Evolutionary conservation across 2,888 invertebrate species (phyloP).

Genomic region (Pyralis farinalis): DNA sequence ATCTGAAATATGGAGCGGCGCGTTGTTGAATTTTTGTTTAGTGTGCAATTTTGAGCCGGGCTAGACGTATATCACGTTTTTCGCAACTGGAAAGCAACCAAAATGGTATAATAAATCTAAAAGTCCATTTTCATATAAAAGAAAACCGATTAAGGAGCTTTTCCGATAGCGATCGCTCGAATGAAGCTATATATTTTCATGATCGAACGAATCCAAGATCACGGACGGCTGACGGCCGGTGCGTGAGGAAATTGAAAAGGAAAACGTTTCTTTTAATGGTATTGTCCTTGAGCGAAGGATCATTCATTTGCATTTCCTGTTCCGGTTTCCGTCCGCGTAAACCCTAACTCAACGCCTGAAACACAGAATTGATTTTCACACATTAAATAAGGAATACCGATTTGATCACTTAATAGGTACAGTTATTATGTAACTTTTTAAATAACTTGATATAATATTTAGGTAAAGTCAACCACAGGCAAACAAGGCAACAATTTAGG

Average conservation of each 20-base stretch:
- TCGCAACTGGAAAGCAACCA: slow-evolving; percentile 64
- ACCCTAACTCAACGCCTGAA: slow-evolving; percentile 8
- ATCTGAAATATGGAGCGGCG: slow-evolving; percentile 61
- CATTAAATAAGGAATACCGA: not conserved
- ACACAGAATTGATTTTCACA: not conserved
- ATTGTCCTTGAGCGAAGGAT: slow-evolving; percentile 48
- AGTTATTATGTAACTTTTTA: no score
- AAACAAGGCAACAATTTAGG: no score
- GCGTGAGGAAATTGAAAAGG: slow-evolving; percentile 74
- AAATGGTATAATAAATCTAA: slow-evolving; percentile 74
- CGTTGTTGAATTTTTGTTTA: slow-evolving; percentile 69
- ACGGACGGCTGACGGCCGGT: slow-evolving; percentile 69
- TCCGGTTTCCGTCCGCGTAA: slow-evolving; percentile 19
- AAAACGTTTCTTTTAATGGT: slow-evolving; percentile 62
- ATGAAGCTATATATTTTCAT: slow-evolving; percentile 80
- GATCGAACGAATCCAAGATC: slow-evolving; percentile 75
- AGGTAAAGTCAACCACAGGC: no score
- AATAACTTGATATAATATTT: no score
- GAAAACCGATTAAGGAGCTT: slow-evolving; percentile 80
- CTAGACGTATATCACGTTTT: slow-evolving; percentile 64
- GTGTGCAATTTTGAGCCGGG: slow-evolving; percentile 63
- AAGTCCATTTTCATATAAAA: slow-evolving; percentile 79
- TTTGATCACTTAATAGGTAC: no score
- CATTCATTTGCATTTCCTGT: slow-evolving; percentile 42
- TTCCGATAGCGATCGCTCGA: slow-evolving; percentile 75